These are phyloP conservation scores for Lonchura striata DNA, from an alignment of 2,113 vertebrate species.

Conservation along the genomic window DNA sequence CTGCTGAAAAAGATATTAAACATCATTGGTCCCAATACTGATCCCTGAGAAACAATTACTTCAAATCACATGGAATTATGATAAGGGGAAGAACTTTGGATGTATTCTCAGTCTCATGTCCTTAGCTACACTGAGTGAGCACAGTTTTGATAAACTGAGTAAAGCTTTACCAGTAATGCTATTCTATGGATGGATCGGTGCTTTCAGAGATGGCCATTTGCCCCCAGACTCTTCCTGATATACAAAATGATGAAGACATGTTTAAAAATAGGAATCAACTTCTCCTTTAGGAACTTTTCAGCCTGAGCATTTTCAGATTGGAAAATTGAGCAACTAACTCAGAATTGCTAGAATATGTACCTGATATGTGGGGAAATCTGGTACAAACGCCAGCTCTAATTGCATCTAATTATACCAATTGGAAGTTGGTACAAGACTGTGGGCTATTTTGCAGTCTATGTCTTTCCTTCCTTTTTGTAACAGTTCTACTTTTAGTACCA, in stretches of 20 bases:
- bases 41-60: background rate
- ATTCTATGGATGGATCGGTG: background rate
- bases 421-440: background rate
- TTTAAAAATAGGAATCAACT: background rate
- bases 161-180: background rate
- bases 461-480: background rate
- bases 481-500: background rate
- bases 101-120: background rate
- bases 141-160: background rate
- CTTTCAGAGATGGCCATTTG: background rate
- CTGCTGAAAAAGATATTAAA: background rate
- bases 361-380: background rate
- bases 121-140: background rate
- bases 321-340: background rate
- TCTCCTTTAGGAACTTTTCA: background rate
- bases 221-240: background rate
- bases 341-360: background rate
- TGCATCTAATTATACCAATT: background rate
- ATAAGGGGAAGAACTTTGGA: background rate
- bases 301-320: background rate
- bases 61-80: background rate
- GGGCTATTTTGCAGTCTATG: background rate
- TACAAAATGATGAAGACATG: background rate
- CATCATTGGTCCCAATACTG: background rate
- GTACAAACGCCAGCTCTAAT: background rate